phyloP scores from a whole-genome alignment of 2,797 vertebrate species.

The Antennarius maculatus region DNA sequence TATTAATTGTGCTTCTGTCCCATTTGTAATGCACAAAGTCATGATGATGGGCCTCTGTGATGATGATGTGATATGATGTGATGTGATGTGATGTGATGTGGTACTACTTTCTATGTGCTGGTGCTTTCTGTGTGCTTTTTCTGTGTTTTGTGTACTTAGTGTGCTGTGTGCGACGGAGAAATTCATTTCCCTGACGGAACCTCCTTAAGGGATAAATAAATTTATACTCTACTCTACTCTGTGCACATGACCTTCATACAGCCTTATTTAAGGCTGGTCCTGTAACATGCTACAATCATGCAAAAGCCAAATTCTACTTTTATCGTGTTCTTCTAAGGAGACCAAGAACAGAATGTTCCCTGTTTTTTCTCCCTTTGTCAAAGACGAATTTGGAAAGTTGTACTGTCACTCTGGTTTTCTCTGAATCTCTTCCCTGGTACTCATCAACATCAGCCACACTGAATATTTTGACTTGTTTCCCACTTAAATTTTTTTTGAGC shows the following conservation, averaged over 20 bases:
- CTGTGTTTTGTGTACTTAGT: too few species aligned
- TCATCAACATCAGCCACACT: conserved; percentile 45
- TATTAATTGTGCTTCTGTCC: neutral
- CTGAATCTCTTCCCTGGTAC: conserved; percentile 40
- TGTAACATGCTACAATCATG: neutral
- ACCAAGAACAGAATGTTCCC: conserved; percentile 14
- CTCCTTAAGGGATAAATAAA: too few species aligned
- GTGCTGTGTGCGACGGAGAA: too few species aligned
- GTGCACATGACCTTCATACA: neutral
- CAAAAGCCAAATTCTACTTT: conserved; percentile 6
- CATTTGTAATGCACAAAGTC: neutral
- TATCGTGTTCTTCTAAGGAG: neutral
- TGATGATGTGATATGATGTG: too few species aligned
- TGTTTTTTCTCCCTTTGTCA: conserved; percentile 2
- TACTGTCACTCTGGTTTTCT: conserved; percentile 22
- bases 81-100: too few species aligned
- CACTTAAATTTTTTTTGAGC: conserved; percentile 41
- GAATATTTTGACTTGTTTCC: conserved; percentile 63
- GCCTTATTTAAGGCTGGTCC: neutral
- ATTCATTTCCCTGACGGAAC: too few species aligned
- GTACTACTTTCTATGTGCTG: too few species aligned
- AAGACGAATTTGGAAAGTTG: conserved; percentile 25
- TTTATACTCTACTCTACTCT: too few species aligned
- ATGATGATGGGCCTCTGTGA: neutral
- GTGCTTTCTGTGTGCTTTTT: too few species aligned